A percentile compares a stretch with the other conserved stretches of the same genome.
phyloP scores from a whole-genome alignment of 2,888 invertebrate species.

The Dynastes hyllus region DNA sequence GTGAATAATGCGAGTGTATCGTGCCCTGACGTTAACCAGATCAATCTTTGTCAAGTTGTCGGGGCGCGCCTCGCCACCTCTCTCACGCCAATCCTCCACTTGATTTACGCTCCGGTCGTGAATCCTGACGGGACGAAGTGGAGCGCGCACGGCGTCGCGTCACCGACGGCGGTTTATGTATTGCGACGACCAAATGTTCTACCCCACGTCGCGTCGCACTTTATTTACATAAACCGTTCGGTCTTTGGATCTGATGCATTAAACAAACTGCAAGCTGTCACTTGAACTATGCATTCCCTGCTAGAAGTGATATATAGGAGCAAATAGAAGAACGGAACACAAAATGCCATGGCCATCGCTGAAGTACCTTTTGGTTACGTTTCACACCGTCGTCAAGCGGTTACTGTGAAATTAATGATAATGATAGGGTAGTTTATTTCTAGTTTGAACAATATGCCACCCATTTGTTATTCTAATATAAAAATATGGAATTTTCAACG shows the following conservation, averaged over 20 bases:
- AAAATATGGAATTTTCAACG: too few relatives aligned
- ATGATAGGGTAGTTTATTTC: too few relatives aligned
- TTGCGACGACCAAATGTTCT: neutral
- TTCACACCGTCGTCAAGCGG: too few relatives aligned
- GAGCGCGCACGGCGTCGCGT: conserved; percentile 40
- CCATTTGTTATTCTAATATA: too few relatives aligned
- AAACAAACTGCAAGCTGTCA: conserved; percentile 5
- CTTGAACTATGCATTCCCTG: neutral
- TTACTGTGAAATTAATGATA: too few relatives aligned
- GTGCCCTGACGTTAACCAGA: conserved; percentile 66
- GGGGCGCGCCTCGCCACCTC: conserved; percentile 65
- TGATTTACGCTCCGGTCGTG: conserved; percentile 65
- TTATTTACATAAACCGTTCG: conserved; percentile 19
- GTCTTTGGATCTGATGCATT: conserved; percentile 2
- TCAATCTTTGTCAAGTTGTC: conserved; percentile 65
- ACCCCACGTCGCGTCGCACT: conserved; percentile 2
- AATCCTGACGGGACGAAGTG: conserved; percentile 59
- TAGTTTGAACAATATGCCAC: too few relatives aligned
- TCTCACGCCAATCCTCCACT: conserved; percentile 67
- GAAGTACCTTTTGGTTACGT: too few relatives aligned
- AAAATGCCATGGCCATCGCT: too few relatives aligned
- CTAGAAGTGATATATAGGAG: neutral
- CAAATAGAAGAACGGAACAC: too few relatives aligned
- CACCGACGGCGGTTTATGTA: conserved; percentile 2
- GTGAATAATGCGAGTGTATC: conserved; percentile 67